Evolutionary conservation across 2,113 vertebrate species (phyloP).

Genomic region (Pipa parva): DNA sequence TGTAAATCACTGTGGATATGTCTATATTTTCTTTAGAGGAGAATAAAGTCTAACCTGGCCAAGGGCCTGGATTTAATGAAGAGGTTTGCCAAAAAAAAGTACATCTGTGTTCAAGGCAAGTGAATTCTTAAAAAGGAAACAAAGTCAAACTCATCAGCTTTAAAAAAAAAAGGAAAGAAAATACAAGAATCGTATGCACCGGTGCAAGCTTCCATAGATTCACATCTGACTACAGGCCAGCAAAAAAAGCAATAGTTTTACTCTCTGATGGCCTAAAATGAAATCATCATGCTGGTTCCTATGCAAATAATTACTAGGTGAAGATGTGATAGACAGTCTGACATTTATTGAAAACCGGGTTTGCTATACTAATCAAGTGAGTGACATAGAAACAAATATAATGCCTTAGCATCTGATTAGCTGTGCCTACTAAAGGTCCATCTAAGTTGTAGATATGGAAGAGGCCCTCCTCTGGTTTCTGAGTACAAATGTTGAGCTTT

Average conservation of each 20-base stretch:
- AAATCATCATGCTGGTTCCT: constrained; percentile 20
- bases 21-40: constrained; percentile 21
- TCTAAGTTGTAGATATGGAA: too few species aligned
- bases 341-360: not conserved
- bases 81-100: constrained; percentile 19
- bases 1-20: constrained; percentile 23
- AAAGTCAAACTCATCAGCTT: constrained; percentile 29
- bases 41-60: constrained; percentile 22
- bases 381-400: too few species aligned
- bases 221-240: not conserved
- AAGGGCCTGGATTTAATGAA: constrained; percentile 12
- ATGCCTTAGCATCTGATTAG: too few species aligned
- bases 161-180: constrained; percentile 34
- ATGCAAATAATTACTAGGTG: not conserved
- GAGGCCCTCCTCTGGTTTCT: too few species aligned
- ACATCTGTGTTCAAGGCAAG: constrained; percentile 31
- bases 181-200: not conserved
- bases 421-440: too few species aligned
- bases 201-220: constrained; percentile 13
- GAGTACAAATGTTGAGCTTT: too few species aligned
- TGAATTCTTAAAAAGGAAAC: not conserved
- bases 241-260: constrained; percentile 7
- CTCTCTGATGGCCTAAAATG: constrained; percentile 27
- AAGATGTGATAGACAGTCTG: constrained; percentile 32
- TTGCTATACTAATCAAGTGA: not conserved